Evolutionary conservation across 2,888 invertebrate species (phyloP).

Genomic region (Hyalella azteca): DNA sequence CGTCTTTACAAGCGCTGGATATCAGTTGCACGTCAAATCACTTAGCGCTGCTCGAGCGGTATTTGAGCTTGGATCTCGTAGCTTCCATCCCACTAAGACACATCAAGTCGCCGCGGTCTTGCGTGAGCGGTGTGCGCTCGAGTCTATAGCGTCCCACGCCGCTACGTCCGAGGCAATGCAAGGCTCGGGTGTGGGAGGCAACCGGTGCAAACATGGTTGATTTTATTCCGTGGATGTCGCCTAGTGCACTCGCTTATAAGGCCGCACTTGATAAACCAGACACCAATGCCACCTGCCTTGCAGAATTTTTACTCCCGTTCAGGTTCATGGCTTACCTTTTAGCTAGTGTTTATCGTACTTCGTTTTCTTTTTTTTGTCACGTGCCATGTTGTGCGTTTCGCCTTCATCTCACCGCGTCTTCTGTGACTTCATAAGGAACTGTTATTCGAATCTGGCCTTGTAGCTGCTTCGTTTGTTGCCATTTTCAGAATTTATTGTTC

Average conservation of each 20-base stretch:
- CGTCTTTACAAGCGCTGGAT: too few species aligned
- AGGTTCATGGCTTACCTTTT: not conserved
- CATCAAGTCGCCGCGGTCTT: too few species aligned
- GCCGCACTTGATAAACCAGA: not conserved
- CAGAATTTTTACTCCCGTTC: not conserved
- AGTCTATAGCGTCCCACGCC: not conserved
- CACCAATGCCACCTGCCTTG: not conserved
- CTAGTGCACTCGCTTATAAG: not conserved
- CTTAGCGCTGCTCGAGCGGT: too few species aligned
- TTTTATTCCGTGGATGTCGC: slow-evolving; percentile 24
- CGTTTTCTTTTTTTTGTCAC: not conserved
- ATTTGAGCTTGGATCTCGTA: too few species aligned
- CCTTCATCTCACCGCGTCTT: not conserved
- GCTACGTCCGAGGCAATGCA: not conserved
- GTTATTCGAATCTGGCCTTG: not conserved
- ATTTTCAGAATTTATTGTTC: not conserved
- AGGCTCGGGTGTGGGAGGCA: slow-evolving; percentile 7
- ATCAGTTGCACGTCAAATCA: too few species aligned
- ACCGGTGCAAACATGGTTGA: not conserved
- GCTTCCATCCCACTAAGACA: too few species aligned
- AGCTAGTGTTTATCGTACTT: not conserved
- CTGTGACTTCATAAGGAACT: not conserved
- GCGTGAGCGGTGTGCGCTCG: not conserved
- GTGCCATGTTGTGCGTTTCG: too few species aligned
- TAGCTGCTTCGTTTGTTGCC: not conserved